phyloP scores from a whole-genome alignment of 2,888 invertebrate species.

The Euproctis similis region DNA sequence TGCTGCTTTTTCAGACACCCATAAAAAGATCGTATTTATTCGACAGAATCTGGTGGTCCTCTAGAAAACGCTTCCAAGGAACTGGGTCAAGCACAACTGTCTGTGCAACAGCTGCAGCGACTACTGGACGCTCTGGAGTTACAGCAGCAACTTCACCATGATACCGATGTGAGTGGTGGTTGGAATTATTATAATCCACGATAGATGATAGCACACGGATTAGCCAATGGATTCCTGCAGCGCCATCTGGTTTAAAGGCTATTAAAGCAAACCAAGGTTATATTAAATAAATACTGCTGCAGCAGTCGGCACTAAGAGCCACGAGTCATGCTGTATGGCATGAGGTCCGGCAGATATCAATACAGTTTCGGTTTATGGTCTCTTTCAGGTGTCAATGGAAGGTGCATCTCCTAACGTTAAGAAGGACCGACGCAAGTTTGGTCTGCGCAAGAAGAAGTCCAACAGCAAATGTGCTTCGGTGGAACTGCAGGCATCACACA shows the following conservation, averaged over 20 bases:
- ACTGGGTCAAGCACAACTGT: slow-evolving; percentile 80
- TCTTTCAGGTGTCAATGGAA: slow-evolving; percentile 65
- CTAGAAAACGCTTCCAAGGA: slow-evolving; percentile 79
- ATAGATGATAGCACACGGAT: too few relatives aligned
- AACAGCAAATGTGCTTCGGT: slow-evolving; percentile 78
- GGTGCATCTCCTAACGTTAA: slow-evolving; percentile 79
- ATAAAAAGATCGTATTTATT: neutral
- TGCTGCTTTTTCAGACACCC: too few relatives aligned
- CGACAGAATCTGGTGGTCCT: slow-evolving; percentile 77
- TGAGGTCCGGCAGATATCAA: too few relatives aligned
- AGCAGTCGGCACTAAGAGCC: too few relatives aligned
- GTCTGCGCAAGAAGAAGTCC: slow-evolving; percentile 80
- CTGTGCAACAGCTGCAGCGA: slow-evolving; percentile 79
- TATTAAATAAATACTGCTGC: too few relatives aligned
- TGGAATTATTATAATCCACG: neutral
- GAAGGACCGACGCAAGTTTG: slow-evolving; percentile 81
- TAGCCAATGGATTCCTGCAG: too few relatives aligned
- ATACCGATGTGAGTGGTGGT: slow-evolving; percentile 63
- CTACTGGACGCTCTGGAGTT: slow-evolving; percentile 74
- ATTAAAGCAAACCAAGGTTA: too few relatives aligned
- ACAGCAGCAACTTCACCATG: slow-evolving; percentile 64
- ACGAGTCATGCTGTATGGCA: too few relatives aligned
- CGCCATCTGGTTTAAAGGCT: too few relatives aligned
- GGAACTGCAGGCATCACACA: slow-evolving; percentile 63
- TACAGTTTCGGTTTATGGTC: too few relatives aligned